These are phyloP conservation scores for Ianthella basta DNA, from an alignment of 37 sponge, comb jelly and placozoan species.

Conservation along the genomic window DNA sequence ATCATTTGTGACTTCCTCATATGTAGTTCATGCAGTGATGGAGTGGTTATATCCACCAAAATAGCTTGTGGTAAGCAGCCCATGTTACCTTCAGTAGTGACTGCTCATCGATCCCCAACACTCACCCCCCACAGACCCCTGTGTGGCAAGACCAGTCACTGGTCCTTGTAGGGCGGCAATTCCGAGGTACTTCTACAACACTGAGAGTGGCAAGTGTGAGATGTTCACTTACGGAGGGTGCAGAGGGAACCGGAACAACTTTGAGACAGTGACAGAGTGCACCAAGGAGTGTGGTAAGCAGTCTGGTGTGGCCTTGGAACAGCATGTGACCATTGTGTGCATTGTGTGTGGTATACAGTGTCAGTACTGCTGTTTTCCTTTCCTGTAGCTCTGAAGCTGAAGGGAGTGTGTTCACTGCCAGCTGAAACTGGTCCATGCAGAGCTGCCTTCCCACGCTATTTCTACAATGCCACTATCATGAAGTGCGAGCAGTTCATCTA, in stretches of 20 bases:
- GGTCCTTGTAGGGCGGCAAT: background rate
- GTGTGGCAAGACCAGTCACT: background rate
- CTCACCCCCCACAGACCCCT: background rate
- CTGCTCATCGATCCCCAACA: background rate
- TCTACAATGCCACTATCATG: background rate
- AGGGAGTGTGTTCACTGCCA: background rate
- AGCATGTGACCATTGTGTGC: too few species aligned
- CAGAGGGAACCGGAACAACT: constrained; percentile 8
- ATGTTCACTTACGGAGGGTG: constrained; percentile 21
- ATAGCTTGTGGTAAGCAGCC: too few species aligned
- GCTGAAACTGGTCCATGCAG: constrained; percentile 18
- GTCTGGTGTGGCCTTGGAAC: too few species aligned
- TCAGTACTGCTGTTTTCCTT: too few species aligned
- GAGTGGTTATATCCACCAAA: too few species aligned
- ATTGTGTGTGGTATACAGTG: too few species aligned
- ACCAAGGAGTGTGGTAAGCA: constrained; percentile 1
- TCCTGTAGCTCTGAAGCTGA: too few species aligned
- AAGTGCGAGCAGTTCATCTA: constrained; percentile 9
- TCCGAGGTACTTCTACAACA: constrained; percentile 20
- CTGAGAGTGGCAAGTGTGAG: background rate
- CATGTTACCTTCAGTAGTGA: too few species aligned
- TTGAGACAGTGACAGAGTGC: constrained; percentile 9
- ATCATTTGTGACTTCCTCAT: too few species aligned
- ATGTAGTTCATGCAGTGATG: too few species aligned
- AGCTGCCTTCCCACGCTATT: constrained; percentile 3